Evolutionary conservation across 2,888 invertebrate species (phyloP).

Genomic region (Uloborus plumipes): DNA sequence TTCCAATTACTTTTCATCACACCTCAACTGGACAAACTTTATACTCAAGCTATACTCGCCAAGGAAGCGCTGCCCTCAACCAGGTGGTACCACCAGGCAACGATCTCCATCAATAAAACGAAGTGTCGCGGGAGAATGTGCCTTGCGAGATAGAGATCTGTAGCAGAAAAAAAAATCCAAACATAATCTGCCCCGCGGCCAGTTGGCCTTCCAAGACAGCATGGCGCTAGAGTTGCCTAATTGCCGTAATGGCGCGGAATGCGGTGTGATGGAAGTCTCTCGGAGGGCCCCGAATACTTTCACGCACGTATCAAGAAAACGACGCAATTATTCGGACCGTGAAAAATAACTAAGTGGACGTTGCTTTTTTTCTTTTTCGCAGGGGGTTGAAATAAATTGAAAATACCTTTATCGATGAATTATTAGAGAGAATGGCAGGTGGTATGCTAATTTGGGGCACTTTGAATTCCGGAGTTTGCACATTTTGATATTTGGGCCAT

Average conservation of each 20-base stretch:
- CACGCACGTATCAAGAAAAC: conserved; percentile 39
- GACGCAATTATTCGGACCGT: conserved; percentile 47
- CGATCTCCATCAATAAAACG: conserved; percentile 47
- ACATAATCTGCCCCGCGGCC: conserved; percentile 32
- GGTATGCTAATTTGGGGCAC: too few relatives aligned
- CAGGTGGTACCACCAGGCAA: conserved; percentile 13
- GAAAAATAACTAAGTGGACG: conserved; percentile 33
- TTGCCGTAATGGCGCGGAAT: conserved; percentile 56
- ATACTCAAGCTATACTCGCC: conserved; percentile 14
- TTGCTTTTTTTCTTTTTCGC: not conserved
- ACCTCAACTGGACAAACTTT: too few relatives aligned
- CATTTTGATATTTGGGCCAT: too few relatives aligned
- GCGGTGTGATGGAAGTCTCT: conserved; percentile 28
- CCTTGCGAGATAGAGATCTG: conserved; percentile 40
- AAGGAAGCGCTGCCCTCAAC: conserved; percentile 20
- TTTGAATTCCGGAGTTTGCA: too few relatives aligned
- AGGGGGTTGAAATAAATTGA: too few relatives aligned
- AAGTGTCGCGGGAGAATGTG: conserved; percentile 57
- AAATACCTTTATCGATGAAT: too few relatives aligned
- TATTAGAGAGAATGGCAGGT: too few relatives aligned
- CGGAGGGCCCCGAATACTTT: conserved; percentile 37
- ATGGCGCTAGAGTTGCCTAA: conserved; percentile 56
- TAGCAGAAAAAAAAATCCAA: conserved; percentile 9
- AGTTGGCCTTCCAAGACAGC: conserved; percentile 51
- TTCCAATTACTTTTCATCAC: too few relatives aligned